Evolutionary conservation across 2,888 invertebrate species (phyloP).

Genomic region (Bembecia ichneumoniformis): DNA sequence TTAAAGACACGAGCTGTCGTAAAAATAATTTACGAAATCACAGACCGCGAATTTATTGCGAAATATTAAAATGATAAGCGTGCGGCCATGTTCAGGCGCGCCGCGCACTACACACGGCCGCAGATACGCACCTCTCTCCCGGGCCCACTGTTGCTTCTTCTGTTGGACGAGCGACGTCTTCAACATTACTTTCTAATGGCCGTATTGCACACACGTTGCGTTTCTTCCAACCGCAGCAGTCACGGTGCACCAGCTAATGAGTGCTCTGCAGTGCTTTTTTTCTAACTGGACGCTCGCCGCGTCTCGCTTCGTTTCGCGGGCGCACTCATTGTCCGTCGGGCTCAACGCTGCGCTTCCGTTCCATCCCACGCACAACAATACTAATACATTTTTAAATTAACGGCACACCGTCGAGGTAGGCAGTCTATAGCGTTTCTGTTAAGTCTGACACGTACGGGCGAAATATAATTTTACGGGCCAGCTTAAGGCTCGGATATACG

Average conservation of each 20-base stretch:
- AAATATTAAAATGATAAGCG: constrained; percentile 17
- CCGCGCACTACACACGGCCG: constrained; percentile 3
- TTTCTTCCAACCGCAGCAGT: constrained; percentile 46
- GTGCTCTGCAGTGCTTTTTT: constrained; percentile 46
- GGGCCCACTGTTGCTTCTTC: constrained; percentile 94
- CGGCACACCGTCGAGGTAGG: constrained; percentile 21
- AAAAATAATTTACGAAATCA: constrained; percentile 27
- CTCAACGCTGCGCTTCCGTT: constrained; percentile 31
- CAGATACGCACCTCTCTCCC: constrained; percentile 83
- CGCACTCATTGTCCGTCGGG: constrained; percentile 54
- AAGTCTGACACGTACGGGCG: constrained; percentile 13
- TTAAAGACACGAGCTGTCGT: constrained; percentile 18
- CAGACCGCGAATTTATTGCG: constrained; percentile 37
- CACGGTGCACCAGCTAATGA: constrained; percentile 66
- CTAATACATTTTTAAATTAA: constrained; percentile 25
- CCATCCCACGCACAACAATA: constrained; percentile 26
- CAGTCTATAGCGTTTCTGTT: constrained; percentile 18
- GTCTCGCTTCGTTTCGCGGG: constrained; percentile 59
- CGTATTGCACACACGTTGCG: constrained; percentile 59
- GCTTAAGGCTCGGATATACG: too few relatives aligned
- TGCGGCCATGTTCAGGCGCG: constrained; percentile 7
- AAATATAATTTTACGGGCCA: constrained; percentile 1
- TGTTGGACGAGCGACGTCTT: constrained; percentile 82
- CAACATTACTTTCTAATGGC: constrained; percentile 66
- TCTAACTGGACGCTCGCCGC: constrained; percentile 52